Base-by-base conservation (phyloP, 2,888 invertebrate genomes). In the Anthoptus insignis region DNA sequence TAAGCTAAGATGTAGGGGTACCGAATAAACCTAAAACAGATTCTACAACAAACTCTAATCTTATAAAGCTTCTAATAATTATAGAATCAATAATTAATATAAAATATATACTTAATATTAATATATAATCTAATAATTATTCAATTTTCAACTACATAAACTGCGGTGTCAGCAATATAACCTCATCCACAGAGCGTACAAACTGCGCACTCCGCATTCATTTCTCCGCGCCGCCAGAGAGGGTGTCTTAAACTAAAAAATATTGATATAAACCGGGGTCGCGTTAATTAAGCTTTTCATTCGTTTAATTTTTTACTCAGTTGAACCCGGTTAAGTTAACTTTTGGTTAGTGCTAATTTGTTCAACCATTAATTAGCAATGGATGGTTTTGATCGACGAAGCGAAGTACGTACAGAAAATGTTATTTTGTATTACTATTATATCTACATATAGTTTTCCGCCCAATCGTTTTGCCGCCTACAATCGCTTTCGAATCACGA, bases 231-330 rank as follows among this genome's bases (percentile, higher is more conserved):
- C 60, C 47, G 49, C 60, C 67, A 81, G 79, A 82, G 81, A 84
- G 91, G 88, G 91, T 89, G 87, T 89, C 90, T 90, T 84, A 86
- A 89, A 90, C 88, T 89, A 89, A 87, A 88, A 84, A 86, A 82
- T 92, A 91, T 92, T 91, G 91, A 91, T 91, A 91, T 89, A 83
- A 83, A 87, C 86, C 80, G 79, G 73, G 81, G 81, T 75, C 79
- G 77, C 87, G 86, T 86, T 92, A 92, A 92, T 92, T 92, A 91
- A 88, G 87, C 86, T 81, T 90, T 91, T 89, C 80, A 90, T 72
- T 87, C 87, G 82, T 89, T 87, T 86, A 89, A 89, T 83, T 89
- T 90, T 88, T 87, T 82, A 86, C 84, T 82, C 77, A 81, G 84
- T 82, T 87, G 81, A 84, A 81, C 74, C 69, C 81, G 67, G 78